phyloP scores from a whole-genome alignment of 2,888 invertebrate genomes.

The Acanthosepion pharaonis region DNA sequence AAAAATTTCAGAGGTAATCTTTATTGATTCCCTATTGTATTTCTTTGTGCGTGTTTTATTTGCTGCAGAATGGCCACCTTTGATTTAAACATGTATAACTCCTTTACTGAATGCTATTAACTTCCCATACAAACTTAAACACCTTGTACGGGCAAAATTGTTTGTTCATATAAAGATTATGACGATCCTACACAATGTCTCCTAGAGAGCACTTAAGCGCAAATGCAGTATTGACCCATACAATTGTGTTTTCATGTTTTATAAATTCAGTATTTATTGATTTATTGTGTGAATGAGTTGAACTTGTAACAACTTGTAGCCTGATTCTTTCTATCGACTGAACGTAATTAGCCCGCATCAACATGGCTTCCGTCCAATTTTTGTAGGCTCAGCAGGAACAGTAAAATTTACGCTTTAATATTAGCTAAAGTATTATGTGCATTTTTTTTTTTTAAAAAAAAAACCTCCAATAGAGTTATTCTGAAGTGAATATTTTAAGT shows the following conservation, averaged over 20 bases:
- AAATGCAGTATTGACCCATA: conserved; percentile 3
- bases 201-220: background rate
- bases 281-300: background rate
- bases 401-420: background rate
- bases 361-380: background rate
- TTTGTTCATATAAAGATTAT: background rate
- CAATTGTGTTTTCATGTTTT: background rate
- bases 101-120: background rate
- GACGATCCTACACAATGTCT: background rate
- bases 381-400: background rate
- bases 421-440: background rate
- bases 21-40: background rate
- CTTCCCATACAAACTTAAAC: background rate
- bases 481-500: background rate
- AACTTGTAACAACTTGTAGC: background rate
- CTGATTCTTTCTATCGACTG: background rate
- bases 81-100: background rate
- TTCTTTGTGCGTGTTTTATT: background rate
- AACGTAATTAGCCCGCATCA: background rate
- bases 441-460: background rate
- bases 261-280: background rate
- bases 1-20: background rate
- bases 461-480: background rate
- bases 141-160: background rate
- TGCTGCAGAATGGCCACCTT: background rate